phyloP scores from a whole-genome alignment of 2,888 invertebrate species.

The Pandemis heparana region DNA sequence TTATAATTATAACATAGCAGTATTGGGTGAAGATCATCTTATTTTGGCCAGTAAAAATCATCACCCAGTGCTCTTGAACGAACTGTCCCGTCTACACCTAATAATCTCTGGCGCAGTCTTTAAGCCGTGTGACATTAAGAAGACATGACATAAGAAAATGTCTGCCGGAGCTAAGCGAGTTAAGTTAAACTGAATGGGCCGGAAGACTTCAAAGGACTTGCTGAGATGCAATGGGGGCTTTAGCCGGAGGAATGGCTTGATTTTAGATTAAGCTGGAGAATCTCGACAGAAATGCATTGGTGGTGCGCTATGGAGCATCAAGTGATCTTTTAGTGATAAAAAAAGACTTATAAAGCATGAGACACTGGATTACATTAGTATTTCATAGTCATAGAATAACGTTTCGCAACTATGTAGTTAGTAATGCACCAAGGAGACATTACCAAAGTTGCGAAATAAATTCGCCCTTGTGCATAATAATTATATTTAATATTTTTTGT shows the following conservation, averaged over 20 bases:
- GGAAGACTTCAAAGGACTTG: constrained; percentile 1
- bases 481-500: too few species aligned
- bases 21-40: too few species aligned
- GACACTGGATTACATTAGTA: too few species aligned
- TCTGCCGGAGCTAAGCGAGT: constrained; percentile 8
- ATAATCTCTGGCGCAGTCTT: constrained; percentile 9
- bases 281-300: neutral
- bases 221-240: neutral
- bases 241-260: neutral
- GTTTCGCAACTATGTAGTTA: too few species aligned
- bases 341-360: neutral
- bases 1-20: too few species aligned
- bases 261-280: neutral
- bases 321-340: neutral
- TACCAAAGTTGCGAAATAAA: too few species aligned
- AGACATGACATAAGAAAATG: constrained; percentile 19
- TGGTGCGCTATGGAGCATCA: neutral
- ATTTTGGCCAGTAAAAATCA: too few species aligned
- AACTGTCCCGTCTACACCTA: constrained; percentile 6
- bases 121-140: constrained; percentile 21
- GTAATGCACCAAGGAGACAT: too few species aligned
- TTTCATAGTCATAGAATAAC: too few species aligned
- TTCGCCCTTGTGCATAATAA: too few species aligned
- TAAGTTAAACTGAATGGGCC: neutral
- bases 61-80: too few species aligned